These are phyloP conservation scores for Megaceryle maxima DNA, from an alignment of 2,113 vertebrate species.

Conservation along the genomic window DNA sequence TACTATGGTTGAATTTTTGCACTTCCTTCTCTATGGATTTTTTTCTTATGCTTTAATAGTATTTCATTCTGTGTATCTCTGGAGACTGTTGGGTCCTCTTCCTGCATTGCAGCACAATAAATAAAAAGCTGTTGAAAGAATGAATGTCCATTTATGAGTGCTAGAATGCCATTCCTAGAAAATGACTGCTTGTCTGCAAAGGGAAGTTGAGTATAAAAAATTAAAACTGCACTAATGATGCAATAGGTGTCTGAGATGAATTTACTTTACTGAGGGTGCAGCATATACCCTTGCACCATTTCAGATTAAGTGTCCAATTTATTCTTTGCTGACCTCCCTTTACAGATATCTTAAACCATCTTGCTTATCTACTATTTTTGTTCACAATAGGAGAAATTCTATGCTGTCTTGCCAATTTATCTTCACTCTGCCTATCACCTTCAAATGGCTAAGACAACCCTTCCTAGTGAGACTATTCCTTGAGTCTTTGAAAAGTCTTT, in stretches of 20 bases:
- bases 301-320: background rate
- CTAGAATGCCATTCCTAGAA: slow-evolving; percentile 35
- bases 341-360: background rate
- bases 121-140: background rate
- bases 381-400: background rate
- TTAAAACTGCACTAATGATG: background rate
- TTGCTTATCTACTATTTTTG: background rate
- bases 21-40: background rate
- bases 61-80: background rate
- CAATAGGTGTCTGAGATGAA: background rate
- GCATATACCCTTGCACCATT: background rate
- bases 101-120: background rate
- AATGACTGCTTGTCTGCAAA: background rate
- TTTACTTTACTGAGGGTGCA: background rate
- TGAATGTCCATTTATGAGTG: background rate
- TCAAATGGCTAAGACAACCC: background rate
- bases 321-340: background rate
- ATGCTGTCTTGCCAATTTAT: background rate
- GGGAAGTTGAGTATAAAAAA: background rate
- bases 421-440: background rate
- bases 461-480: background rate
- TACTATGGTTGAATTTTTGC: background rate
- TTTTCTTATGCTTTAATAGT: background rate
- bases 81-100: background rate
- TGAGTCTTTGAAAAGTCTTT: background rate